Conservation (phyloP, 2,113 vertebrate species). For the Campylomormyrus tamandua region DNA sequence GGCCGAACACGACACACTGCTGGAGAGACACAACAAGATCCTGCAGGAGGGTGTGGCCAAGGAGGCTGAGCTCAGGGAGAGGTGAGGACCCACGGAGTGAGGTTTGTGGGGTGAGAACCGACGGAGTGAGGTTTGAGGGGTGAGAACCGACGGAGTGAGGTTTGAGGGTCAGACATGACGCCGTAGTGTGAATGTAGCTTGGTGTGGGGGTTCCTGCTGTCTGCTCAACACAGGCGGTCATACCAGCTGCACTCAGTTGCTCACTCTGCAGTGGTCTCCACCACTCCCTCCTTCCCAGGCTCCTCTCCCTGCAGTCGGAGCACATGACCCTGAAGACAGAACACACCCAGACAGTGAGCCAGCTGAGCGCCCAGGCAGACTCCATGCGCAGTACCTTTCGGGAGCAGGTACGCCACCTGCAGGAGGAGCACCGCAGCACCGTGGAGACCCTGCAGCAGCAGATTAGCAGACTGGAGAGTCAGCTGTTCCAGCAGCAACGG, state of each 20-base stretch:
- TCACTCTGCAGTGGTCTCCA: not conserved
- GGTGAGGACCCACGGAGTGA: slow-evolving; percentile 52
- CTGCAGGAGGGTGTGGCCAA: slow-evolving; percentile 85
- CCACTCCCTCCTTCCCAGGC: slow-evolving; percentile 48
- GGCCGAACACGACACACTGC: slow-evolving; percentile 77
- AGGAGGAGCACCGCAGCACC: slow-evolving; percentile 85
- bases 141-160: not conserved
- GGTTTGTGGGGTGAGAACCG: too few relatives aligned
- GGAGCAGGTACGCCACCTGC: slow-evolving; percentile 81
- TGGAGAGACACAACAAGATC: slow-evolving; percentile 91
- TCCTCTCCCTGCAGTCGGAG: slow-evolving; percentile 78
- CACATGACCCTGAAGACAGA: slow-evolving; percentile 75
- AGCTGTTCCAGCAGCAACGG: slow-evolving; percentile 80
- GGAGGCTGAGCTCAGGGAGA: slow-evolving; percentile 89
- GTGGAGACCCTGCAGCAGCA: slow-evolving; percentile 87
- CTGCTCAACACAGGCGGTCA: not conserved
- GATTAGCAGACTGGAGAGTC: slow-evolving; percentile 75
- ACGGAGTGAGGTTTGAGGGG: too few relatives aligned
- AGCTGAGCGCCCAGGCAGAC: slow-evolving; percentile 76
- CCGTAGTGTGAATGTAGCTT: not conserved
- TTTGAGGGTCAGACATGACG: not conserved
- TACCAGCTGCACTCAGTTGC: not conserved
- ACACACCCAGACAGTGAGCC: slow-evolving; percentile 64
- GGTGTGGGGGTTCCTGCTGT: not conserved
- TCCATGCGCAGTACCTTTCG: slow-evolving; percentile 70